Evolutionary conservation across 2,888 invertebrate species (phyloP).

Genomic region (Scaptomyza caliginosa): DNA sequence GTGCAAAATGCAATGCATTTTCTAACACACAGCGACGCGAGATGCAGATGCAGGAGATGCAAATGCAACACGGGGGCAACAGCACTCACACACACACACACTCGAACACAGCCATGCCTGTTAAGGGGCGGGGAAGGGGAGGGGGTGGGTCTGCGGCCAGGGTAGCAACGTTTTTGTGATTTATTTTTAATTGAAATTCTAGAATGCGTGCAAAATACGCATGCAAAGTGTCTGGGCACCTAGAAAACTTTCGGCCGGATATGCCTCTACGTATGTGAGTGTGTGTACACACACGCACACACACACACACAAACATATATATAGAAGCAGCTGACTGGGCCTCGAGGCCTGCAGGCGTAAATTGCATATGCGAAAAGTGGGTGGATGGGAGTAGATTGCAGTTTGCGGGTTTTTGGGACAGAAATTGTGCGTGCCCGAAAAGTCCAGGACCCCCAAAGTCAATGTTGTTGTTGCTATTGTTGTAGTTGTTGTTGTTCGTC

Average conservation of each 20-base stretch:
- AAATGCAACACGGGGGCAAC: slow-evolving; percentile 42
- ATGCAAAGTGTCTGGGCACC: slow-evolving; percentile 80
- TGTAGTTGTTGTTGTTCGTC: slow-evolving; percentile 39
- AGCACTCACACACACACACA: slow-evolving; percentile 29
- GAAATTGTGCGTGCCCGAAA: slow-evolving; percentile 61
- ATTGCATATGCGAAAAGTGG: slow-evolving; percentile 69
- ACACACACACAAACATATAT: slow-evolving; percentile 20
- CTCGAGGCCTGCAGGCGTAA: slow-evolving; percentile 76
- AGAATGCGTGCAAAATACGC: slow-evolving; percentile 83
- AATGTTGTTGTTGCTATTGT: slow-evolving; percentile 48
- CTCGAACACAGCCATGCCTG: slow-evolving; percentile 10
- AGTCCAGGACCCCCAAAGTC: slow-evolving; percentile 69
- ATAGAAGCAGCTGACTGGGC: slow-evolving; percentile 46
- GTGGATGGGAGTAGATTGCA: slow-evolving; percentile 18
- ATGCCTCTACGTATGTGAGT: slow-evolving; percentile 18
- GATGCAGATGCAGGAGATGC: slow-evolving; percentile 73
- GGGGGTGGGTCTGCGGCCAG: slow-evolving; percentile 26
- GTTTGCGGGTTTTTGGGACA: slow-evolving; percentile 45
- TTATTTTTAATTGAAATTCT: slow-evolving; percentile 84
- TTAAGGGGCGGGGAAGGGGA: neutral
- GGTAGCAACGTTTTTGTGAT: slow-evolving; percentile 82
- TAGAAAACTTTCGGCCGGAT: slow-evolving; percentile 72
- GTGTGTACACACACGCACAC: slow-evolving; percentile 8
- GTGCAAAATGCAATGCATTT: slow-evolving; percentile 77
- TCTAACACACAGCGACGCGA: slow-evolving; percentile 73